Base-by-base conservation (phyloP, 2,888 invertebrate genomes). In the Penaeus monodon region DNA sequence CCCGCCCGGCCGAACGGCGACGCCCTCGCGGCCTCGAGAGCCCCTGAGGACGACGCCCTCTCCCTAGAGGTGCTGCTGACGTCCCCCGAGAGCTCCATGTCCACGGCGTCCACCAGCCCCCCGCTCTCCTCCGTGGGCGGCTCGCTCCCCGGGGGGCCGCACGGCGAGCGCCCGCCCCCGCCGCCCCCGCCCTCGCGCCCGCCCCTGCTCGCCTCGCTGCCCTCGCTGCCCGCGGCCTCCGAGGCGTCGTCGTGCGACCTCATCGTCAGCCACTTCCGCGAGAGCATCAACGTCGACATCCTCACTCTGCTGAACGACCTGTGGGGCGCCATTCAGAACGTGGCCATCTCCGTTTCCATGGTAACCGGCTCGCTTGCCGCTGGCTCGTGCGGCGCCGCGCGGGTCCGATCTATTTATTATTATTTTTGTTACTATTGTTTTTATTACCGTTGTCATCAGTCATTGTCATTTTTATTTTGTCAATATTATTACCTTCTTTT, bases 221-320 rank as follows among this genome's bases (percentile, higher is more conserved):
- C 44, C 24, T 24, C 44, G n/a, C 14, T 57, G 3, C 24, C 49
- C 29, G 22, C 27, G 65, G 22, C 64, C 74, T 65, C 65, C 49
- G n/a, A 44, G 27, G 57, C 70, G 8, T 14, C 85, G 27, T 86
- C 85, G 29, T 65, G 81, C 57, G 81, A 85, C 73, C 81, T 84
- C 8, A 33, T 81, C 38, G 57, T 85, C 1, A 88, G 78, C 70
- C 74, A 88, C 57, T 65, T 88, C 63, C 74, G 81, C 10, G 81
- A 88, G 65, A 88, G 88, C 63, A 81, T 88, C 38, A 88, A 85
- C 38, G 20, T 73, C 22, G 88, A 88, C 66, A 79, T 88, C 68
- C 85, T 85, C 63, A 68, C 84, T 22, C 73, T 85, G 7, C 76
- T 88, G 22, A 65, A 85, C 49, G 85, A 88, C 44, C 81, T 88